Conservation (phyloP, 2,888 invertebrate species). For the Drosophila kuntzei region DNA sequence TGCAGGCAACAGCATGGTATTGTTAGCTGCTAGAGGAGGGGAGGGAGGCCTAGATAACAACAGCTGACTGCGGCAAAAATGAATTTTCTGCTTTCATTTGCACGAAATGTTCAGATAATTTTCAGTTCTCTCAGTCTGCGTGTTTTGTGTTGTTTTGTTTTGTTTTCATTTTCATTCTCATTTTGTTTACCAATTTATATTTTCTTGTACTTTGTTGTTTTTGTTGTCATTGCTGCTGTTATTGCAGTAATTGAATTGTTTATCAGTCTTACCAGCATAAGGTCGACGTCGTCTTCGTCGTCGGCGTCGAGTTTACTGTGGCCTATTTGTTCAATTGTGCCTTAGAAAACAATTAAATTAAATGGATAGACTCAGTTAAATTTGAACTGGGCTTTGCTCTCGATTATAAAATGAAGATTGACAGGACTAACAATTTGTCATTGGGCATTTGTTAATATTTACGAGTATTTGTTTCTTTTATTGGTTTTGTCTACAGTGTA, state of each 20-base stretch:
- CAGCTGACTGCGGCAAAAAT: slow-evolving; percentile 76
- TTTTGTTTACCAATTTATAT: slow-evolving; percentile 56
- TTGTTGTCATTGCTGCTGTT: slow-evolving; percentile 17
- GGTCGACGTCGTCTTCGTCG: slow-evolving; percentile 13
- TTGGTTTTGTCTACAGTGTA: background rate
- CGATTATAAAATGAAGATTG: slow-evolving; percentile 25
- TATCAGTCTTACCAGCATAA: slow-evolving; percentile 22
- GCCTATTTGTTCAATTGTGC: slow-evolving; percentile 26
- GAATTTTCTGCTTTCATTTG: slow-evolving; percentile 69
- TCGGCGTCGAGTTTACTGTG: slow-evolving; percentile 2
- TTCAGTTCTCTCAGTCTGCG: slow-evolving; percentile 41
- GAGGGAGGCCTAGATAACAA: slow-evolving; percentile 59
- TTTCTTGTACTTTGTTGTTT: slow-evolving; percentile 21
- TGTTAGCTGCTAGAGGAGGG: slow-evolving; percentile 7
- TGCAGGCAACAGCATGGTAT: slow-evolving; percentile 50
- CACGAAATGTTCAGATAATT: slow-evolving; percentile 73
- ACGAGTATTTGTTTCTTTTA: slow-evolving; percentile 1
- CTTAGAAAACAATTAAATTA: slow-evolving; percentile 35
- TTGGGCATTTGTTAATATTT: slow-evolving; percentile 7
- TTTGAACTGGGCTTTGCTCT: slow-evolving; percentile 8
- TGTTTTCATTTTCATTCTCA: slow-evolving; percentile 35
- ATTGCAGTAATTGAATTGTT: slow-evolving; percentile 50
- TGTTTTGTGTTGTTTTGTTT: slow-evolving; percentile 44
- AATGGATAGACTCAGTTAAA: slow-evolving; percentile 11
- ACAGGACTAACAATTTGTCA: slow-evolving; percentile 9